phyloP scores from a whole-genome alignment of 2,797 vertebrate genomes.

The Hoplostethus atlanticus region DNA sequence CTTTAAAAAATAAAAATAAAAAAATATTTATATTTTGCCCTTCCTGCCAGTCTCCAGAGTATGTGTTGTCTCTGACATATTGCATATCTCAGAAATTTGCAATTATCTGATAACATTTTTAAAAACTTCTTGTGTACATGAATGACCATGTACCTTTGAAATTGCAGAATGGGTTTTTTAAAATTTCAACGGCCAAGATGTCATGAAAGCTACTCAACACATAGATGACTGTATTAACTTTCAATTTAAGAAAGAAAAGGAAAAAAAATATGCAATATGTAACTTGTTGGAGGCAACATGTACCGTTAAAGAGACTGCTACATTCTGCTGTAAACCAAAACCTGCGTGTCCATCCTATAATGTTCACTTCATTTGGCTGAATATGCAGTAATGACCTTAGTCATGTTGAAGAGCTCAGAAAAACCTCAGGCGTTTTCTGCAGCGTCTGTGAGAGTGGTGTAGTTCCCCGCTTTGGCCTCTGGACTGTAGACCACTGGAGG shows the following conservation, averaged over 20 bases:
- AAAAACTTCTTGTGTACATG: too few species aligned
- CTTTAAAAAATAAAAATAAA: too few species aligned
- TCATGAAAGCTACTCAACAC: not conserved
- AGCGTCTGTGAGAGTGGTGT: slow-evolving; percentile 38
- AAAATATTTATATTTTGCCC: not conserved
- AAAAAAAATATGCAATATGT: not conserved
- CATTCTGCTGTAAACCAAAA: too few species aligned
- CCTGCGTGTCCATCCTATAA: not conserved
- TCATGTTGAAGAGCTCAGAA: not conserved
- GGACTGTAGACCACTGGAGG: slow-evolving; percentile 57
- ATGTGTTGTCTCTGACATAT: too few species aligned
- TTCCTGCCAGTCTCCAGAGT: not conserved
- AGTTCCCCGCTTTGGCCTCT: slow-evolving; percentile 66
- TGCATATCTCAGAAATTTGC: not conserved
- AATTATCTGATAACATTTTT: not conserved
- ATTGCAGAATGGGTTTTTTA: not conserved
- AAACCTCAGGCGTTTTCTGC: slow-evolving; percentile 40
- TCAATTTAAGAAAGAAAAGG: not conserved
- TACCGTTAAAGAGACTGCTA: too few species aligned
- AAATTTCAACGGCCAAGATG: not conserved
- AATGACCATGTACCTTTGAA: not conserved
- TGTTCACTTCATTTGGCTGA: not conserved
- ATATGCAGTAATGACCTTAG: not conserved
- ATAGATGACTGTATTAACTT: not conserved
- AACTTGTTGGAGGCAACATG: not conserved